A percentile compares a stretch with the other conserved stretches of the same genome.
These are phyloP conservation scores for Hydrophis major DNA, from an alignment of 2,797 vertebrate species.

Conservation along the genomic window DNA sequence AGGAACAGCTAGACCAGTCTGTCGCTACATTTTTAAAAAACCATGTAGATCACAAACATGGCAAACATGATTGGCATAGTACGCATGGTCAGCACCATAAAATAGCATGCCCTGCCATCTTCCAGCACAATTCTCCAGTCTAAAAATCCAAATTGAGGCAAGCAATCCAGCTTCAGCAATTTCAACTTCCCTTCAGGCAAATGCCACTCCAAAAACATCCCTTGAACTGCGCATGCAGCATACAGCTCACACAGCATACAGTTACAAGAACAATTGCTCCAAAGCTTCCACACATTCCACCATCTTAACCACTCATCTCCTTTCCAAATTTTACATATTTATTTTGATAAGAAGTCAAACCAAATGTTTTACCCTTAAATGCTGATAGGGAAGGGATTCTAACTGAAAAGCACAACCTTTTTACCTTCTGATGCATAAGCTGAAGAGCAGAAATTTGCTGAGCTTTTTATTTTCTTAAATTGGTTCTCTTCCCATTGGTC, in stretches of 20 bases:
- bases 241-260: neutral
- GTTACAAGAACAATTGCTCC: neutral
- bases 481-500: neutral
- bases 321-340: neutral
- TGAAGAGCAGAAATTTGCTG: neutral
- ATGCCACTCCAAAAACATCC: neutral
- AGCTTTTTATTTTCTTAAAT: neutral
- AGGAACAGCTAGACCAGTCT: neutral
- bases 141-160: neutral
- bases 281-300: neutral
- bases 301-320: neutral
- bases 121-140: neutral
- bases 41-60: neutral
- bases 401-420: neutral
- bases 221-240: neutral
- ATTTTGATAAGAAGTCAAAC: neutral
- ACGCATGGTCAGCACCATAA: neutral
- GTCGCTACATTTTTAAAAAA: neutral
- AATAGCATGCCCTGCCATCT: neutral
- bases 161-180: neutral
- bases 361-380: neutral
- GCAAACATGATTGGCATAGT: neutral
- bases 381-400: too few species aligned
- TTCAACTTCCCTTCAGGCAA: neutral
- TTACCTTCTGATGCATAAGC: neutral